Percentiles rank a stretch among this genome's conserved stretches.
phyloP scores from a whole-genome alignment of 2,797 vertebrate species.

The Gephyroberyx darwinii region DNA sequence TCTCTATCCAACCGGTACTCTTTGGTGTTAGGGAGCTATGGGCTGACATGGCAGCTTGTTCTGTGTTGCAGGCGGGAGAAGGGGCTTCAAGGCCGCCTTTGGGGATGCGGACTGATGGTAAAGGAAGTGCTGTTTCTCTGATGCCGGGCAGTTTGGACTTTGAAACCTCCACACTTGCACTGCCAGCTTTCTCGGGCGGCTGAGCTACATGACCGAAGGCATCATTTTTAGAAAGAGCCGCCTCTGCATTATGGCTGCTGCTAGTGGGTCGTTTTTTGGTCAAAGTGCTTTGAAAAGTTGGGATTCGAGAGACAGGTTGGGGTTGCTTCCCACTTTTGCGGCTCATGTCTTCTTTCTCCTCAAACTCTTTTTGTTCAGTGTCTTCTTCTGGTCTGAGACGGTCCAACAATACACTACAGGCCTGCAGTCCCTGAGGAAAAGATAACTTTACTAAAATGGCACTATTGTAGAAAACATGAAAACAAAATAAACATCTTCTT shows the following conservation, averaged over 20 bases:
- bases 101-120: slow-evolving; percentile 42
- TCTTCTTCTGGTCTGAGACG: slow-evolving; percentile 57
- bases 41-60: slow-evolving; percentile 2
- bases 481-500: neutral
- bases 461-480: neutral
- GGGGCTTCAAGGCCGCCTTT: slow-evolving; percentile 35
- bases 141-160: slow-evolving; percentile 56
- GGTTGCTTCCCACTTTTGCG: slow-evolving; percentile 72
- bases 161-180: slow-evolving; percentile 37
- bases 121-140: slow-evolving; percentile 59
- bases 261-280: slow-evolving; percentile 65
- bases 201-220: slow-evolving; percentile 10
- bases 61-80: slow-evolving; percentile 19
- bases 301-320: slow-evolving; percentile 74
- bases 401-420: slow-evolving; percentile 69
- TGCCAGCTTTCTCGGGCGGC: slow-evolving; percentile 34
- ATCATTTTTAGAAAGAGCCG: slow-evolving; percentile 52
- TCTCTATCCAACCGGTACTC: slow-evolving; percentile 12
- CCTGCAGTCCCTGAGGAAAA: slow-evolving; percentile 62
- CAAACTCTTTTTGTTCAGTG: slow-evolving; percentile 51
- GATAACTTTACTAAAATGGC: neutral
- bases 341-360: slow-evolving; percentile 73
- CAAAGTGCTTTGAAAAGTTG: slow-evolving; percentile 76
- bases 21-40: slow-evolving; percentile 17
- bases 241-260: slow-evolving; percentile 35